A percentile compares a stretch with the other conserved stretches of the same genome.
phyloP scores from a whole-genome alignment of 2,888 invertebrate genomes.

The Tenthredo distinguenda region DNA sequence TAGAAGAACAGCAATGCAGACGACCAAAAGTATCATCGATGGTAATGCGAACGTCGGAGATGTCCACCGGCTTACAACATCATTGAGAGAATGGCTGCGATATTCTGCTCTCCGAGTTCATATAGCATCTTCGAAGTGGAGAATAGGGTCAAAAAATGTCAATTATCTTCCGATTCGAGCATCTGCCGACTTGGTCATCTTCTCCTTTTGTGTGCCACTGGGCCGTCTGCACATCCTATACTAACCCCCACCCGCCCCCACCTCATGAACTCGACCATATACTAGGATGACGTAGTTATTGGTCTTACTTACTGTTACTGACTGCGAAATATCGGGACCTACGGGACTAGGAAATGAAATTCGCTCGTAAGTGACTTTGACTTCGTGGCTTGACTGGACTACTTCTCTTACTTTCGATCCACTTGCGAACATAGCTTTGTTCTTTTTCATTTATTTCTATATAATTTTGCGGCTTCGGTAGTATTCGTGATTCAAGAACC shows the following conservation, averaged over 20 bases:
- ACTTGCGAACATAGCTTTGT: neutral
- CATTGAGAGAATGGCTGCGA: neutral
- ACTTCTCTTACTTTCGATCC: slow-evolving; percentile 44
- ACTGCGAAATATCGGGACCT: neutral
- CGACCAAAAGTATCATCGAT: neutral
- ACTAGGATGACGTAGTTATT: slow-evolving; percentile 3
- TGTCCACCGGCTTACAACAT: neutral
- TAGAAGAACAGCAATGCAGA: neutral
- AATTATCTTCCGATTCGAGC: slow-evolving; percentile 62
- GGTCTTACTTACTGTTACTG: slow-evolving; percentile 16
- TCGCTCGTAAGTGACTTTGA: slow-evolving; percentile 3
- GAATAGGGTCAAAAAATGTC: slow-evolving; percentile 74
- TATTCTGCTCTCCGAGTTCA: slow-evolving; percentile 19
- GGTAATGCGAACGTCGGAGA: neutral
- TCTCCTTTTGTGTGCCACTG: slow-evolving; percentile 75
- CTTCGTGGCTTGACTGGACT: slow-evolving; percentile 35
- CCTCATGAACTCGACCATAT: slow-evolving; percentile 12
- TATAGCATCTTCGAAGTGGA: slow-evolving; percentile 69
- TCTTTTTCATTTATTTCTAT: neutral
- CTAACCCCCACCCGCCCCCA: slow-evolving; percentile 47
- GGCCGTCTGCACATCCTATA: slow-evolving; percentile 73
- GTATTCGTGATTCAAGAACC: neutral
- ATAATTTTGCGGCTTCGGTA: neutral
- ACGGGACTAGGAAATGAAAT: slow-evolving; percentile 3
- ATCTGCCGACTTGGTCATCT: slow-evolving; percentile 43